phyloP scores from a whole-genome alignment of 2,113 vertebrate species.

The Riparia riparia region DNA sequence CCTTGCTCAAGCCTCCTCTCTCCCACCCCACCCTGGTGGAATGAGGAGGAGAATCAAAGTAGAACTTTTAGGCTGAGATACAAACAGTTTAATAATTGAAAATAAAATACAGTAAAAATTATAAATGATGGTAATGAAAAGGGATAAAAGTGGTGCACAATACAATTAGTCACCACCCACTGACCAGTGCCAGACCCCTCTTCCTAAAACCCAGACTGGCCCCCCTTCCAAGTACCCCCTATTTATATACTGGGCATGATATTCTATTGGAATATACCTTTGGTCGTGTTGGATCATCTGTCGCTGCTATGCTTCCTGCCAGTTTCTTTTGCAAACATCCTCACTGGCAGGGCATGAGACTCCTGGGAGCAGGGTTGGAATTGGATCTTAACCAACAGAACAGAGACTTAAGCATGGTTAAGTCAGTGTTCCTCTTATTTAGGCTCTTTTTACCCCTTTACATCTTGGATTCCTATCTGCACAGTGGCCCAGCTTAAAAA shows the following conservation, averaged over 20 bases:
- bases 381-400: neutral
- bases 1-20: neutral
- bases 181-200: neutral
- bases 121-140: neutral
- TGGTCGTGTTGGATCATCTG: neutral
- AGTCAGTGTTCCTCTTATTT: neutral
- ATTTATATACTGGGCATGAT: neutral
- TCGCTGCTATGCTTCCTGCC: neutral
- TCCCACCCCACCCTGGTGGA: neutral
- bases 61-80: neutral
- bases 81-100: neutral
- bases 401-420: neutral
- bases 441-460: neutral
- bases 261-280: neutral
- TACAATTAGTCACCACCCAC: neutral
- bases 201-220: neutral
- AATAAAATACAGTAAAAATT: neutral
- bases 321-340: neutral
- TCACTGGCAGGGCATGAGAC: neutral
- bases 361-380: neutral
- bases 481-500: neutral
- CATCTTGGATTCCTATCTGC: neutral
- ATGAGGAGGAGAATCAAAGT: neutral
- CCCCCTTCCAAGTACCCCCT: rapidly evolving
- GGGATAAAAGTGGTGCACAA: too few species aligned